phyloP scores from a whole-genome alignment of 1,140 invertebrate genomes.

The Trachymyrmex cornetzi region DNA sequence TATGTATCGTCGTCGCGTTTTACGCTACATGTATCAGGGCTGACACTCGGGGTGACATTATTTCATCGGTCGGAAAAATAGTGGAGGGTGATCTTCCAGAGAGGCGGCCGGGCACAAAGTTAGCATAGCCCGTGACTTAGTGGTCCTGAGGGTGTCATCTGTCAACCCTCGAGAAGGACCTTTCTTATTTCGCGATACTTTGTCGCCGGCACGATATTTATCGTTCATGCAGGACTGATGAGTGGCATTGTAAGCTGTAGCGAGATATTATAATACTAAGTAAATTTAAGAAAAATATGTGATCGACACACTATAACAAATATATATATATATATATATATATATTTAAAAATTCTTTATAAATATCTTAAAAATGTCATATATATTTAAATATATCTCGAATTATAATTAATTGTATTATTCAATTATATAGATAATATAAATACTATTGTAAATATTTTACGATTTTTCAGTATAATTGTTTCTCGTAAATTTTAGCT shows the following conservation, averaged over 20 bases:
- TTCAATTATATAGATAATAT: not conserved
- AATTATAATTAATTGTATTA: not conserved
- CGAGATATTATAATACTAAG: not conserved
- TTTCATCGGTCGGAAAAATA: constrained; percentile 80
- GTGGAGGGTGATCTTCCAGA: constrained; percentile 39
- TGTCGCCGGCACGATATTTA: constrained; percentile 81
- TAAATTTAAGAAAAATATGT: not conserved
- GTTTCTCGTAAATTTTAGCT: constrained; percentile 1
- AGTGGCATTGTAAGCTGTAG: not conserved
- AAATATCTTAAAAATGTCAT: not conserved
- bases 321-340: too few species aligned
- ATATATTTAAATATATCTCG: not conserved
- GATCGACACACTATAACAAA: not conserved
- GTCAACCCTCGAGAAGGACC: constrained; percentile 77
- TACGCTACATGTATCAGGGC: constrained; percentile 75
- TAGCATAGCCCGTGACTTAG: constrained; percentile 84
- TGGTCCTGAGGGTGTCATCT: constrained; percentile 84
- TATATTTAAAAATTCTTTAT: not conserved
- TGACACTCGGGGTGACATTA: constrained; percentile 82
- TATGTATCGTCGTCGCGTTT: constrained; percentile 65
- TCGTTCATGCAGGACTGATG: constrained; percentile 70
- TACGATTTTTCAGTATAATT: not conserved
- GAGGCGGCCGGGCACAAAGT: constrained; percentile 73
- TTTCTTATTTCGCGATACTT: constrained; percentile 82
- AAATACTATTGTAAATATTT: not conserved